Percentiles rank a stretch among this genome's conserved stretches.
Evolutionary conservation across 2,888 invertebrate species (phyloP).

Genomic region (Epiblema foenella): DNA sequence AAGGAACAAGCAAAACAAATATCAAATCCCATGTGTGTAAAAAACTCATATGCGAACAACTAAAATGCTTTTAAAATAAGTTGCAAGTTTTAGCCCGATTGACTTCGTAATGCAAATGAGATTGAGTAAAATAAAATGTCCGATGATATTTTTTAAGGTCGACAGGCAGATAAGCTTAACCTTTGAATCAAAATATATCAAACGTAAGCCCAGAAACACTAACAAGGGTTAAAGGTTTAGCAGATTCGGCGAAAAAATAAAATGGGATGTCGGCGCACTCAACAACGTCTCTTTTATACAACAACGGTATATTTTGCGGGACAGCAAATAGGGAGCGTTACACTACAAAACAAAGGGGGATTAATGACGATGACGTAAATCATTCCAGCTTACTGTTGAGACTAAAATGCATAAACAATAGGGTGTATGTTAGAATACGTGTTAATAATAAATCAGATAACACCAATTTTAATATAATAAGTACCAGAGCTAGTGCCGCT

Average conservation of each 20-base stretch:
- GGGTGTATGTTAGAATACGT: not conserved
- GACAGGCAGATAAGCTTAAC: conserved; percentile 39
- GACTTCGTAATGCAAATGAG: conserved; percentile 10
- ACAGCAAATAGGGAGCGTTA: conserved; percentile 35
- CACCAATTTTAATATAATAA: not conserved
- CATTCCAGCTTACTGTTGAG: conserved; percentile 24
- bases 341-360: conserved; percentile 28
- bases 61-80: conserved; percentile 38
- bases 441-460: not conserved
- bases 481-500: not conserved
- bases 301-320: conserved; percentile 23
- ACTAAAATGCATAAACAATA: conserved; percentile 19
- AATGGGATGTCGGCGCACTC: conserved; percentile 38
- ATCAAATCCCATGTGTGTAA: conserved; percentile 11
- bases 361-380: conserved; percentile 30
- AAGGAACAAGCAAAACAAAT: conserved; percentile 13
- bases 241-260: conserved; percentile 40
- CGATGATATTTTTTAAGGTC: conserved; percentile 26
- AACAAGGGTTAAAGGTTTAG: conserved; percentile 43
- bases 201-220: conserved; percentile 40
- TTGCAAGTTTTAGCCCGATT: conserved; percentile 21
- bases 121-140: conserved; percentile 22
- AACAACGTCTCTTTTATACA: conserved; percentile 40
- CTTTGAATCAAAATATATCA: conserved; percentile 42
- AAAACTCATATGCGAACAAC: conserved; percentile 23